These are phyloP conservation scores for Tragulus kanchil DNA, from an alignment of 2,113 vertebrate genomes.

Conservation along the genomic window DNA sequence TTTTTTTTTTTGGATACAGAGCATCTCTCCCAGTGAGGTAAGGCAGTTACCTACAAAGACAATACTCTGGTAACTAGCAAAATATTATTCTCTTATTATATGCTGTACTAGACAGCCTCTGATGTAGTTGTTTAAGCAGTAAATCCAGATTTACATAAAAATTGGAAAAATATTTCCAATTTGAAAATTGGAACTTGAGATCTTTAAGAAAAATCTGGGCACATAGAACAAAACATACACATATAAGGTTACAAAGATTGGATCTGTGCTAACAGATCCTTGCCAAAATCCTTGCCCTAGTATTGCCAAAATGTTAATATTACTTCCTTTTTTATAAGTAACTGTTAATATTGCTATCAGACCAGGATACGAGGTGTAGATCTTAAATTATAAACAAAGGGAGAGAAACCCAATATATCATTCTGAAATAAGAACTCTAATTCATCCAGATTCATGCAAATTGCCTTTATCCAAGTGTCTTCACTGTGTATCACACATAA, in stretches of 20 bases:
- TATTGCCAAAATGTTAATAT: background rate
- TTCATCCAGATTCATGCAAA: background rate
- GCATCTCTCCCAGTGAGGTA: background rate
- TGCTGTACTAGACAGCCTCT: background rate
- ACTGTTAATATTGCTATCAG: background rate
- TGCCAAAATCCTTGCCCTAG: background rate
- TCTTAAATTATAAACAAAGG: background rate
- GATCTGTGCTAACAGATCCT: background rate
- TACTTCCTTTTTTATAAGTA: background rate
- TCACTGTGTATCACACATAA: background rate
- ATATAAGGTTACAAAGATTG: background rate
- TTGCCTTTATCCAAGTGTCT: background rate
- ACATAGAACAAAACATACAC: background rate
- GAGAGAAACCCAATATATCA: background rate
- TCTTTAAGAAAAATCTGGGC: background rate
- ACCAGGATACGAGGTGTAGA: background rate
- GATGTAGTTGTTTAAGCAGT: background rate
- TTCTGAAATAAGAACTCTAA: background rate
- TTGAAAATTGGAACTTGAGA: background rate
- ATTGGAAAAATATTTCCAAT: background rate
- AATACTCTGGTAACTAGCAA: background rate
- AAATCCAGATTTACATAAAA: constrained; percentile 12
- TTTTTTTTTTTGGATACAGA: background rate
- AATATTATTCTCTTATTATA: background rate
- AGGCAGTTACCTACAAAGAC: background rate